Base-by-base conservation (phyloP, 2,797 vertebrate species). In the Mormyrops boulengeri region DNA sequence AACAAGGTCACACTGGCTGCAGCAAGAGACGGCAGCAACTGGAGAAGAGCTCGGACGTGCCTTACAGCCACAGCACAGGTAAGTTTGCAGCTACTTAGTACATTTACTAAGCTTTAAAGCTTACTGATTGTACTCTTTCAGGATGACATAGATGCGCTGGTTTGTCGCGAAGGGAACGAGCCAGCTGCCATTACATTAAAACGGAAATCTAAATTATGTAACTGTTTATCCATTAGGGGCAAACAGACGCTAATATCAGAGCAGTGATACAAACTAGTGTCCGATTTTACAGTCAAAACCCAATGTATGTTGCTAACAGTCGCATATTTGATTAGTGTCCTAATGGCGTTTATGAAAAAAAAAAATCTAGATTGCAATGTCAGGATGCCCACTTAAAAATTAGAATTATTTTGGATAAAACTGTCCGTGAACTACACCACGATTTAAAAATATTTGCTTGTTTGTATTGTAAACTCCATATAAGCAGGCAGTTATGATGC, bases 1-100 rank as follows among this genome's bases (percentile, higher is more conserved):
- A 87, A 60, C 85, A 87, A 87, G 85, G 85, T 87, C 53, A 87
- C 85, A 34, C 17, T 52, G 30, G 30, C 85, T 57, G 85, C 85
- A 57, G 85, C 53, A 57, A 41, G 30, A 57, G 34, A 38, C 53
- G n/a, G 19, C 34, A 26, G 85, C 85, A 3, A 7, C 85, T 38
- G 0, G 85, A 34, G 82, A 85, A n/a, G 47, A 85, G 44, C 82
- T 22, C 9, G 82, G 49, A 52, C 82, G 52, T 57, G 30, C 34
- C 4, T 57, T 41, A 38, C 26, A 86, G 53, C 85, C 30, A 53
- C 85, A 38, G 52, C 26, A 38, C 17, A 47, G 77, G 77, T 82
- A 82, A 82, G 77, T 47, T 41, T 47, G 38, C 77, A 47, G 77
- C 0, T 19, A 44, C 73, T 80, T 82, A 47, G 38, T 41, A 47